phyloP scores from a whole-genome alignment of 2,888 invertebrate genomes.

The Agonopterix alstromeriana region DNA sequence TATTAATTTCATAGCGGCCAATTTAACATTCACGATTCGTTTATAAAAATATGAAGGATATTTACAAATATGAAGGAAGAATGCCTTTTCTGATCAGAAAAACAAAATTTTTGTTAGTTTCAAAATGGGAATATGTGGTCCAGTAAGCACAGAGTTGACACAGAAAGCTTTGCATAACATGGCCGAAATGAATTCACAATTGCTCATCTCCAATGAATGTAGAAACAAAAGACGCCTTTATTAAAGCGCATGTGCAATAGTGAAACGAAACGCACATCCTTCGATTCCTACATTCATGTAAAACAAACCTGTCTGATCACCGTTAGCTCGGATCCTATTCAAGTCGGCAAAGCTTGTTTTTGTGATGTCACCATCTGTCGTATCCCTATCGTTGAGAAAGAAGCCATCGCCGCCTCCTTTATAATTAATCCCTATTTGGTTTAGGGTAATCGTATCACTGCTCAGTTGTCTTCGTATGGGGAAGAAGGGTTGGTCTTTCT shows the following conservation, averaged over 20 bases:
- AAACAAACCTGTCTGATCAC: conserved; percentile 63
- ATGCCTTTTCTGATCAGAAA: too few relatives aligned
- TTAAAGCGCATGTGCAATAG: too few relatives aligned
- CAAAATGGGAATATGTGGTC: conserved; percentile 66
- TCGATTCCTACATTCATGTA: background rate
- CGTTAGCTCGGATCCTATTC: conserved; percentile 72
- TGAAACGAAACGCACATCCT: conserved; percentile 1
- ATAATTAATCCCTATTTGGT: conserved; percentile 44
- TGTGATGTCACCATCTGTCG: conserved; percentile 74
- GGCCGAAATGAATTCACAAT: background rate
- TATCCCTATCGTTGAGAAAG: conserved; percentile 69
- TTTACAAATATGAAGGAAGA: too few relatives aligned
- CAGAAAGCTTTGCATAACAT: conserved; percentile 8
- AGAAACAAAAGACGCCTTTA: too few relatives aligned
- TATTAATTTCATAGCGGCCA: background rate
- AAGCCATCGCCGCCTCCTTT: conserved; percentile 70
- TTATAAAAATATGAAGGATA: too few relatives aligned
- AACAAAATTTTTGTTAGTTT: conserved; percentile 9
- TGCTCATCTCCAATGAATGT: background rate
- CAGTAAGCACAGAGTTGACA: conserved; percentile 14
- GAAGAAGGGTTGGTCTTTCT: conserved; percentile 28
- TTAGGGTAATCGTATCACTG: conserved; percentile 72
- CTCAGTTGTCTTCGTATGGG: conserved; percentile 76
- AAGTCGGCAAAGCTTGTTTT: conserved; percentile 84
- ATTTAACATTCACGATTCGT: background rate